Conservation (phyloP, 2,113 vertebrate species). For the Colius striatus region DNA sequence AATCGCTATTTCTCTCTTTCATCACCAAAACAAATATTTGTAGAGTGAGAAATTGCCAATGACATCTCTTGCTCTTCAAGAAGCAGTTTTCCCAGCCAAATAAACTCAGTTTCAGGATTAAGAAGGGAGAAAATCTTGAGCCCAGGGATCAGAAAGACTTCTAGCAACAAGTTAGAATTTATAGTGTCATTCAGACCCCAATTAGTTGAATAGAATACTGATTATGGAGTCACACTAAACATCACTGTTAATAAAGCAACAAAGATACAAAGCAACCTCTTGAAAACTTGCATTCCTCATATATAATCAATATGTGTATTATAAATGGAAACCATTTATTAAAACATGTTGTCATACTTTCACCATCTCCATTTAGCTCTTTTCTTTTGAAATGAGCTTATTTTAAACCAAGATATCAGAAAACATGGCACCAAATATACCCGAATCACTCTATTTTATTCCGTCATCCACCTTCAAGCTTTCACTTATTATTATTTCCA, state of each 20-base stretch:
- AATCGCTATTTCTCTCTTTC: neutral
- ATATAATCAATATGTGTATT: neutral
- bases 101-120: neutral
- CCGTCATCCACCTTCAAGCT: neutral
- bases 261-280: neutral
- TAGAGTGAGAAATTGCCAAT: neutral
- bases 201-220: neutral
- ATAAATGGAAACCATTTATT: neutral
- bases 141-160: neutral
- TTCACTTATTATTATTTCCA: neutral
- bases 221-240: neutral
- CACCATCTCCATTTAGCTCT: neutral
- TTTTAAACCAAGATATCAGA: neutral
- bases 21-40: neutral
- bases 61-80: neutral
- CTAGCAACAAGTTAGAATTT: neutral
- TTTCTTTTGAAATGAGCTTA: neutral
- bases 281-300: neutral
- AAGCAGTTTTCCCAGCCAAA: neutral
- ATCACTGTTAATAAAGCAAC: neutral
- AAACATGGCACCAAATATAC: neutral
- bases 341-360: neutral
- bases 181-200: neutral
- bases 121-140: neutral
- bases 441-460: neutral